Evolutionary conservation across 2,113 vertebrate species (phyloP), one percentile per base, ranked within the genome.

Genomic region (Oceanodroma tethys): DNA sequence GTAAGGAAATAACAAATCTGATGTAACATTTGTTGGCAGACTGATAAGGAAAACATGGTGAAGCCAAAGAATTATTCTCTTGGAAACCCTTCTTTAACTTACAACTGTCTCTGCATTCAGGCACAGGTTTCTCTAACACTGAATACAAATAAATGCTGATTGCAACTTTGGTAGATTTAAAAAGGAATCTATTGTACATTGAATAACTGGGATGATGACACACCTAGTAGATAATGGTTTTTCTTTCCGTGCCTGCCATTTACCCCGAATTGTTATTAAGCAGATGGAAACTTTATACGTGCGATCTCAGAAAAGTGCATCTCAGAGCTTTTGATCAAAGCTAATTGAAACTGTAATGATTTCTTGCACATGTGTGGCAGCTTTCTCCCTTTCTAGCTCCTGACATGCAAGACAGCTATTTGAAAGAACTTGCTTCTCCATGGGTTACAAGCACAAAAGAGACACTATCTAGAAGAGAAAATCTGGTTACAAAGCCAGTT

Each of bases 101-200:
- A 38, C 1, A 90, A 32, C 11, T 42, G 32, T 18, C 22, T 63
- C 59, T 81, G 16, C 32, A 78, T 85, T 91, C 66, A 74, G 43
- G 21, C 52, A 22, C 40, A 88, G 25, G 63, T 63, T 94, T 78
- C 21, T 92, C 43, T 79, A 88, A 75, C 84, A 70, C 5, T 86
- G 75, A 90, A 73, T 59, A 96, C 72, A 94, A 95, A 90, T 45
- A 81, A 79, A 71, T 76, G 34, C 26, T 95, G 93, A 97, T 95
- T 97, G 58, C 65, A 86, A 30, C 34, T 75, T 43, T 43, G 19
- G 40, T 63, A 75, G 20, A 88, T 32, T 48, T 81, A n/a, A 78
- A 94, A 76, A 93, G 53, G 2, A 88, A 56, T 70, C 55, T n/a
- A 45, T 91, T 86, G 65, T 95, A 56, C 14, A 19, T 7, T 72